Conservation (phyloP, 2,888 invertebrate genomes). For the Campaea margaritaria region DNA sequence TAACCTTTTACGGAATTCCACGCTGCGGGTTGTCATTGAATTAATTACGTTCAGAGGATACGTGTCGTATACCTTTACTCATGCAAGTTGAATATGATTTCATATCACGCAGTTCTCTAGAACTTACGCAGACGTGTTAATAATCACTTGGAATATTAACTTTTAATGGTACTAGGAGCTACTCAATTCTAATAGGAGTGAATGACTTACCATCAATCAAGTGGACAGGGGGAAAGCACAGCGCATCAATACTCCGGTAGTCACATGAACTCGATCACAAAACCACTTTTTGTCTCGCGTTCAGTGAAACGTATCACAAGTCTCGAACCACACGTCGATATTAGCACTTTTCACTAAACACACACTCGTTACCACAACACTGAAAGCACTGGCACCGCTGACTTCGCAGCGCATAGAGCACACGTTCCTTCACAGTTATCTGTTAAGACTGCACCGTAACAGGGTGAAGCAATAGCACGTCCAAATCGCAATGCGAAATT, state of each 20-base stretch:
- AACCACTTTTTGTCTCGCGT: slow-evolving; percentile 73
- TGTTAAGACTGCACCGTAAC: slow-evolving; percentile 73
- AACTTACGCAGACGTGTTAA: slow-evolving; percentile 22
- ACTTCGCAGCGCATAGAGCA: slow-evolving; percentile 72
- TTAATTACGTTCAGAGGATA: slow-evolving; percentile 53
- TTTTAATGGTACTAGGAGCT: slow-evolving; percentile 33
- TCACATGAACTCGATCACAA: slow-evolving; percentile 74
- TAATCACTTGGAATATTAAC: slow-evolving; percentile 31
- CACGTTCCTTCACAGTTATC: slow-evolving; percentile 79
- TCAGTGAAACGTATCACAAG: slow-evolving; percentile 72
- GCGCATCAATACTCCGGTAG: slow-evolving; percentile 71
- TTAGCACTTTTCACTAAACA: slow-evolving; percentile 79
- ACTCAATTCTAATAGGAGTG: slow-evolving; percentile 45
- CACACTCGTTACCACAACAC: slow-evolving; percentile 74
- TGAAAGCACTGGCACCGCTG: slow-evolving; percentile 72
- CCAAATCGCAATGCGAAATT: slow-evolving; percentile 79
- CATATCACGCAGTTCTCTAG: slow-evolving; percentile 19
- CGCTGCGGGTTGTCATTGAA: slow-evolving; percentile 56
- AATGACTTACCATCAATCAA: slow-evolving; percentile 77
- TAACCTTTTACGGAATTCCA: slow-evolving; percentile 56
- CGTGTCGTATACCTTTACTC: slow-evolving; percentile 46
- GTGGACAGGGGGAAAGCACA: slow-evolving; percentile 69
- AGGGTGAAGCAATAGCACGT: slow-evolving; percentile 75
- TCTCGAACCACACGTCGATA: slow-evolving; percentile 64
- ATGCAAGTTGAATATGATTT: slow-evolving; percentile 35